Evolutionary conservation across 2,888 invertebrate genomes (phyloP).

Genomic region (Drosophila putrida): DNA sequence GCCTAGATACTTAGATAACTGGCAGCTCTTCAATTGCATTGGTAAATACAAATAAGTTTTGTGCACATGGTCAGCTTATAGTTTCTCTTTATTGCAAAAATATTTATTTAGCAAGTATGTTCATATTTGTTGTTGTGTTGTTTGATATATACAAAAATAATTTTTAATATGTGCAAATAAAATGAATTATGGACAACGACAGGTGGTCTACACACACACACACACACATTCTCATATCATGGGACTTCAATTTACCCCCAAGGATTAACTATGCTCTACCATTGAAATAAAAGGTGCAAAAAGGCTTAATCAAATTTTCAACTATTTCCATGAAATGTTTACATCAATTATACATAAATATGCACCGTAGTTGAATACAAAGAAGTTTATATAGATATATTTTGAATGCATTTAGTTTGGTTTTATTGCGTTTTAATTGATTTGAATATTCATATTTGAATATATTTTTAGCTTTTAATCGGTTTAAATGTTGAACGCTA

Average conservation of each 20-base stretch:
- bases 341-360: constrained; percentile 1
- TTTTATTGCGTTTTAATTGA: no score
- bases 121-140: constrained; percentile 53
- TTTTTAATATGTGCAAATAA: constrained; percentile 69
- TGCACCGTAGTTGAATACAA: not conserved
- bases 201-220: not conserved
- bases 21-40: constrained; percentile 41
- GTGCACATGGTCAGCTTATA: constrained; percentile 42
- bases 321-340: not conserved
- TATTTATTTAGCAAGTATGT: constrained; percentile 65
- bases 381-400: not conserved
- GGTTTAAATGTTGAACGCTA: no score
- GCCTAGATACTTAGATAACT: constrained; percentile 41
- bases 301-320: not conserved
- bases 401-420: not conserved
- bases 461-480: no score
- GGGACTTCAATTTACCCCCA: no score
- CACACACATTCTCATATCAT: not conserved
- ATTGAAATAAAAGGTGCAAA: not conserved
- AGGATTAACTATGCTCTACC: no score
- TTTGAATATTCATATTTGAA: not conserved
- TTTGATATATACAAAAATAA: constrained; percentile 50
- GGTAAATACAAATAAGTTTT: constrained; percentile 26
- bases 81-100: constrained; percentile 64
- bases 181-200: constrained; percentile 35